Percentiles rank a stretch among this genome's conserved stretches.
Conservation (phyloP, 2,113 vertebrate genomes). For the Pangasianodon gigas region DNA sequence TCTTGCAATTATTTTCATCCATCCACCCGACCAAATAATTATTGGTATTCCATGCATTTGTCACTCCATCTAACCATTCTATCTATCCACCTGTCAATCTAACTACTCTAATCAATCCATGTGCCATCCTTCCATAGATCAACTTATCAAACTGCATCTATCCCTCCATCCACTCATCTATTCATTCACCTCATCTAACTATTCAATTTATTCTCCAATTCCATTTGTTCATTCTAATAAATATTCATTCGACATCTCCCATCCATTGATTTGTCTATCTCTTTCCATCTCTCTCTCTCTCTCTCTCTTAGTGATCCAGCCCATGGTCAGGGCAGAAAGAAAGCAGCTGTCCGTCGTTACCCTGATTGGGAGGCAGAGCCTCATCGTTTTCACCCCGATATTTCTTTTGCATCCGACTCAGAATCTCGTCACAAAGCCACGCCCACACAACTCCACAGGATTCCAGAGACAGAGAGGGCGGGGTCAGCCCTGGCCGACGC, state of each 20-base stretch:
- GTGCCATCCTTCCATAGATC: neutral
- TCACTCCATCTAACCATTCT: too few relatives aligned
- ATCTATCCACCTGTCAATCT: neutral
- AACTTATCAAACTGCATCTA: neutral
- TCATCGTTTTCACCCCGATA: constrained; percentile 75
- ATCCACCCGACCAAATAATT: neutral
- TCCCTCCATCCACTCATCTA: neutral
- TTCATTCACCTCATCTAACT: neutral
- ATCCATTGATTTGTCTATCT: neutral
- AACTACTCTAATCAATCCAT: neutral
- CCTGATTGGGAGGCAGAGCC: constrained; percentile 82
- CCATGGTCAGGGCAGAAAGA: constrained; percentile 70
- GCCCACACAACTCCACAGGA: constrained; percentile 76
- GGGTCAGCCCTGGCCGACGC: constrained; percentile 74
- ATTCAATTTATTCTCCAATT: neutral
- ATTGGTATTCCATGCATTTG: neutral
- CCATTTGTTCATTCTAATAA: neutral
- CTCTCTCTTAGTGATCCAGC: constrained; percentile 72
- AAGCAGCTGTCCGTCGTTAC: constrained; percentile 67
- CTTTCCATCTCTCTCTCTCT: neutral
- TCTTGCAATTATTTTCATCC: neutral
- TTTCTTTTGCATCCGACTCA: constrained; percentile 69
- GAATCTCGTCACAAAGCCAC: constrained; percentile 78
- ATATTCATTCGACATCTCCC: neutral
- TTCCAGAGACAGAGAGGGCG: constrained; percentile 81